Base-by-base conservation (phyloP, 2,113 vertebrate species). In the Hydrolagus affinis region DNA sequence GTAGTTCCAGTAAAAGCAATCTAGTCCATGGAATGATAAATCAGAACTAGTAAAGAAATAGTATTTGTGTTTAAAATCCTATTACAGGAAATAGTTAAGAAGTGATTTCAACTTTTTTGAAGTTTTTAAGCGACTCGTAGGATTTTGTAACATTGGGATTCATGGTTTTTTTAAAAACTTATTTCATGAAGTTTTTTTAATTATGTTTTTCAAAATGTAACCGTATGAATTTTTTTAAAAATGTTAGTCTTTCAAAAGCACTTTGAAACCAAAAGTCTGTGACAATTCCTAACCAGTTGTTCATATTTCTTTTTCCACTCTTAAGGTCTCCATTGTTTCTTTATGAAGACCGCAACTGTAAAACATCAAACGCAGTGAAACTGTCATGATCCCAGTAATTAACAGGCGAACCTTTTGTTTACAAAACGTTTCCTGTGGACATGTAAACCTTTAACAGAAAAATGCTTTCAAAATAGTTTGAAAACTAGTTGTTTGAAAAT, bases 111-210 rank as follows among this genome's bases (percentile, higher is more conserved):
- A 10, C 62, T 15, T 66, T 23, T 66, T 64, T 28, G 17, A 83
- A 83, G 62, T 3, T 68, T 14, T 21, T 1, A 44, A 44, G 25
- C 64, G 23, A 30, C 59, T 44, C 8, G 8, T 80, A 64, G 59
- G 11, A 12, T 80, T 64, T 44, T 80, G n/a, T n/a, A 64, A 80
- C 25, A 64, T n/a, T 78, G 60, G 76, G n/a, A 15, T 62, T 80
- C 44, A 64, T 19, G 17, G 17, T 80, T 28, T 80, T 25, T 23
- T 25, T 64, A 80, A 19, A 62, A 60, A 28, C 64, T 60, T 28
- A 25, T 44, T 44, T 44, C 44, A 44, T 44, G 44, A 44, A 44
- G 44, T 44, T 44, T 44, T 44, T 44, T 44, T 3, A 44, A 44
- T 44, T 44, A 6, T 44, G 44, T 44, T 44, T 44, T 44, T 44